Conservation (phyloP, 1,140 invertebrate species). For the Drosophila tsacasi region DNA sequence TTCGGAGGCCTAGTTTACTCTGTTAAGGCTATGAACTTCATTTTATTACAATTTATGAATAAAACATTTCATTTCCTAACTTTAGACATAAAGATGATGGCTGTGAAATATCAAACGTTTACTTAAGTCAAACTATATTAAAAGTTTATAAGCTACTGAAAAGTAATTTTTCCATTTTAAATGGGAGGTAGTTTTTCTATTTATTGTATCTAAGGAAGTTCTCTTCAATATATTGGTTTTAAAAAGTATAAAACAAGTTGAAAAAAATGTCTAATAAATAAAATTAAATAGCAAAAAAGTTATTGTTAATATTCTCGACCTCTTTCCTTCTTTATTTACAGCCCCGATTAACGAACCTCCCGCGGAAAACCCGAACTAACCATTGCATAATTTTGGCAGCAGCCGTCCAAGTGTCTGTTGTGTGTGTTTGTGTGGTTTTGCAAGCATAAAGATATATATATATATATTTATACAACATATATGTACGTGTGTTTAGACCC, state of each 20-base stretch:
- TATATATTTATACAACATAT: neutral
- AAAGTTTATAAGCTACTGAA: neutral
- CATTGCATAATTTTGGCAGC: slow-evolving; percentile 57
- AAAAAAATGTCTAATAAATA: neutral
- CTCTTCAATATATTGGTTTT: too few relatives aligned
- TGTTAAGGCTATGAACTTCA: neutral
- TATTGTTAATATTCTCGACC: too few relatives aligned
- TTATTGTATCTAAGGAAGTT: too few relatives aligned
- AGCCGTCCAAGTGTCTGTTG: slow-evolving; percentile 6
- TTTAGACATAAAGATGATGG: neutral
- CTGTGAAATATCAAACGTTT: slow-evolving; percentile 2
- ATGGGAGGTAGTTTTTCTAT: too few relatives aligned
- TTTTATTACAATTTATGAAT: slow-evolving; percentile 9
- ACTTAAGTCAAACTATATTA: neutral
- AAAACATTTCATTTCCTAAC: neutral
- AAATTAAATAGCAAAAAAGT: too few relatives aligned
- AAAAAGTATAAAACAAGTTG: neutral
- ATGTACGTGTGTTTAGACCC: slow-evolving; percentile 4
- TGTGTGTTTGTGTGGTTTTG: neutral
- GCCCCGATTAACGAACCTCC: too few relatives aligned
- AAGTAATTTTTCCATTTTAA: neutral
- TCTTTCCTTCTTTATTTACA: too few relatives aligned
- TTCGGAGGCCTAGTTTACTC: neutral
- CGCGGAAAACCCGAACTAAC: slow-evolving; percentile 2
- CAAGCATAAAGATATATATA: neutral